These are phyloP conservation scores for Marisa cornuarietis DNA, from an alignment of 1,140 invertebrate genomes.

Conservation along the genomic window DNA sequence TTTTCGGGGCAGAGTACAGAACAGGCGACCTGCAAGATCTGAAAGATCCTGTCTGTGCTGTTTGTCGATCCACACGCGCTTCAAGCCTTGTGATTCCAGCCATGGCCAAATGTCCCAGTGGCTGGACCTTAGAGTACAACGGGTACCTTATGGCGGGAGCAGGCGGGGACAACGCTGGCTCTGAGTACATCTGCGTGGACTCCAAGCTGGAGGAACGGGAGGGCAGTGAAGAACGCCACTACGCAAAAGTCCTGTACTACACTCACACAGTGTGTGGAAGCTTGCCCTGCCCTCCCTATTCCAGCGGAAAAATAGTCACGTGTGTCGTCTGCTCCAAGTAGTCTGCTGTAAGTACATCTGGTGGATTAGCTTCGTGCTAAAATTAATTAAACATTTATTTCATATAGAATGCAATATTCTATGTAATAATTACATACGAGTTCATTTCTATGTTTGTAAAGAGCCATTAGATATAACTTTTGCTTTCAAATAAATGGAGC, in stretches of 20 bases:
- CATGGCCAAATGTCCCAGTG: conserved; percentile 32
- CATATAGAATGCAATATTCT: no score
- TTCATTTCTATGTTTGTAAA: no score
- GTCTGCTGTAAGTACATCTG: no score
- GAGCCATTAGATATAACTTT: no score
- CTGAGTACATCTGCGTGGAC: conserved; percentile 41
- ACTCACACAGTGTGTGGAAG: conserved; percentile 33
- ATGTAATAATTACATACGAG: no score
- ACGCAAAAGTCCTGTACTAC: conserved; percentile 36
- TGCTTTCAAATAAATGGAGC: no score
- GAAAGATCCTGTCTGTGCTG: conserved; percentile 1
- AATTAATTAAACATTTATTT: no score
- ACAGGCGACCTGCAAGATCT: neutral
- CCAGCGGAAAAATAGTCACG: conserved; percentile 24
- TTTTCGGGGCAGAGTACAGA: neutral
- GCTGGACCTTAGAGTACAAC: conserved; percentile 38
- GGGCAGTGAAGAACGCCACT: conserved; percentile 18
- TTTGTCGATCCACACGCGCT: neutral
- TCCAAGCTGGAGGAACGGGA: conserved; percentile 27
- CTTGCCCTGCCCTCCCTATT: conserved; percentile 27
- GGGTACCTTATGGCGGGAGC: conserved; percentile 29
- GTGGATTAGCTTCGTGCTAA: no score
- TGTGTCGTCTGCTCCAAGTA: conserved; percentile 40
- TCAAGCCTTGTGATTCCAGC: conserved; percentile 42
- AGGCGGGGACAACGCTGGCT: conserved; percentile 8